These are phyloP conservation scores for Excalfactoria chinensis DNA, from an alignment of 2,113 vertebrate species.

Conservation along the genomic window DNA sequence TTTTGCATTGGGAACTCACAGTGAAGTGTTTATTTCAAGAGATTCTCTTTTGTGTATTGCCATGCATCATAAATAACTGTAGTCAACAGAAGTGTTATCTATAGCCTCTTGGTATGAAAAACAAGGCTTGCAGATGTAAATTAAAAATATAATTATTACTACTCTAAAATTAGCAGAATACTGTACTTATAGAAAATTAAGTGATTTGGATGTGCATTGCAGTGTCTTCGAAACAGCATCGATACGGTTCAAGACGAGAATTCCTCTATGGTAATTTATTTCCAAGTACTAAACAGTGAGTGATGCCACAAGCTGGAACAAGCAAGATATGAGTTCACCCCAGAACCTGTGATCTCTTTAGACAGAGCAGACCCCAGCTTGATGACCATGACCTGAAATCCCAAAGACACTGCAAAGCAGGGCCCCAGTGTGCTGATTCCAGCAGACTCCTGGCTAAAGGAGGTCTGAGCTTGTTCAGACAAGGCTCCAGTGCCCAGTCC, in stretches of 20 bases:
- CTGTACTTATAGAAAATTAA: not conserved
- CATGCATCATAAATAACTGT: too few relatives aligned
- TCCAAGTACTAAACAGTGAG: not conserved
- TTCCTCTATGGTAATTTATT: not conserved
- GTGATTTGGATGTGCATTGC: not conserved
- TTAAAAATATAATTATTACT: too few relatives aligned
- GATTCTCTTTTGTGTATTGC: too few relatives aligned
- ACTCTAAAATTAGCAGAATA: not conserved
- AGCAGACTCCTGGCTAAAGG: not conserved
- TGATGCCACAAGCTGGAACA: not conserved
- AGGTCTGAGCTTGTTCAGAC: not conserved
- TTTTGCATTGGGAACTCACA: too few relatives aligned
- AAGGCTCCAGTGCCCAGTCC: not conserved
- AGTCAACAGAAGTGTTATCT: too few relatives aligned
- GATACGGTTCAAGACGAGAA: not conserved
- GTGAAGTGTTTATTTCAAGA: too few relatives aligned
- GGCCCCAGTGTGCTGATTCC: accelerated
- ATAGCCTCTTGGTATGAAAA: too few relatives aligned
- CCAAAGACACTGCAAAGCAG: not conserved
- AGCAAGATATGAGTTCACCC: not conserved
- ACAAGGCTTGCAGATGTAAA: too few relatives aligned
- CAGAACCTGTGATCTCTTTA: not conserved
- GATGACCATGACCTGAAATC: not conserved
- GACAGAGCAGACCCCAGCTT: not conserved
- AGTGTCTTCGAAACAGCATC: not conserved